A percentile compares a stretch with the other conserved stretches of the same genome.
Evolutionary conservation across 2,888 invertebrate genomes (phyloP).

Genomic region (Drosophila antonietae): DNA sequence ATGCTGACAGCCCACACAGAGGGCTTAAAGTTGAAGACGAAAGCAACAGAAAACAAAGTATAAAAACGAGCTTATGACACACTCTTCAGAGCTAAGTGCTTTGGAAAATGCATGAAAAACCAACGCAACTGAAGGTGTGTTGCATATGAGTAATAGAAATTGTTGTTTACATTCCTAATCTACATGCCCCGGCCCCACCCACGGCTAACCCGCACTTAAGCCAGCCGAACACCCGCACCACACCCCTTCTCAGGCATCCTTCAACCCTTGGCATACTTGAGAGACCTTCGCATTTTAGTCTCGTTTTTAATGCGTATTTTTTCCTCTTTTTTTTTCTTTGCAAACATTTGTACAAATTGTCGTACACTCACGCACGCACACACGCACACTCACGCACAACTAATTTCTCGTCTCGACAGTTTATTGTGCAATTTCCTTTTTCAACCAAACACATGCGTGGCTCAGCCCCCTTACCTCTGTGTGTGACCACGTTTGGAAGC

Average conservation of each 20-base stretch:
- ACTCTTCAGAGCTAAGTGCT: conserved; percentile 10
- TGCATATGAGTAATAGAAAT: conserved; percentile 18
- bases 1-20: conserved; percentile 2
- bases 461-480: not conserved
- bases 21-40: not conserved
- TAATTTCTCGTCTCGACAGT: conserved; percentile 79
- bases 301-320: conserved; percentile 58
- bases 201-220: too few relatives aligned
- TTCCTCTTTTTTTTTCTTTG: not conserved
- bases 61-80: conserved; percentile 1
- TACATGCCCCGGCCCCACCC: not conserved
- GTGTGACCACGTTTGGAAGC: conserved; percentile 14
- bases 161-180: conserved; percentile 3
- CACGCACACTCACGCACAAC: conserved; percentile 40
- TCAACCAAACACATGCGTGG: conserved; percentile 10
- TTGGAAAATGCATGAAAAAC: conserved; percentile 11
- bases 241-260: not conserved
- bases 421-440: conserved; percentile 79
- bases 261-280: conserved; percentile 13
- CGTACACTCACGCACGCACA: conserved; percentile 15
- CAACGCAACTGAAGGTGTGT: conserved; percentile 14
- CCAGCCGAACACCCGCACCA: not conserved
- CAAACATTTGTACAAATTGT: conserved; percentile 43
- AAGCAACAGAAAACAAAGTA: not conserved
- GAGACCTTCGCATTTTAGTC: conserved; percentile 39